A percentile compares a stretch with the other conserved stretches of the same genome.
Conservation (phyloP, 2,888 invertebrate species). For the Sicus ferrugineus region DNA sequence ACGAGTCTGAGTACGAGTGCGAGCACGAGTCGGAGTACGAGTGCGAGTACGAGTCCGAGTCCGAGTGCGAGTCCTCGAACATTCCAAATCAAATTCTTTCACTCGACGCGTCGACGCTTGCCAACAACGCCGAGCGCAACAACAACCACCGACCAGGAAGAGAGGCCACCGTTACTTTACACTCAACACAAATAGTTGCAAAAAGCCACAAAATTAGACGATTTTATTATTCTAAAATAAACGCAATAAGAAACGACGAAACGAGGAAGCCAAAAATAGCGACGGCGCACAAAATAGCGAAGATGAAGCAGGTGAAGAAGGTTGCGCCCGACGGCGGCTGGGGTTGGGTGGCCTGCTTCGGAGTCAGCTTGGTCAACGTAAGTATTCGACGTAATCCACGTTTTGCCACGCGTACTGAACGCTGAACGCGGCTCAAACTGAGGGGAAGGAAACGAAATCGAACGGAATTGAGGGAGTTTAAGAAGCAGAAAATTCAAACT, state of each 20-base stretch:
- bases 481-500: too few relatives aligned
- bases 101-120: neutral
- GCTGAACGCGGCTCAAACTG: neutral
- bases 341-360: conserved; percentile 88
- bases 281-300: conserved; percentile 39
- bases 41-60: too few relatives aligned
- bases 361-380: conserved; percentile 85
- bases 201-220: conserved; percentile 28
- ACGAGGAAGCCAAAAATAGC: neutral
- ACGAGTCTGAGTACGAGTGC: too few relatives aligned
- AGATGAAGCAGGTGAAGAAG: conserved; percentile 68
- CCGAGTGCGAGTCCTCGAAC: too few relatives aligned
- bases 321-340: conserved; percentile 88
- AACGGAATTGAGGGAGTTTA: too few relatives aligned
- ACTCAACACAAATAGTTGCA: neutral
- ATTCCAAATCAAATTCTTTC: too few relatives aligned
- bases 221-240: conserved; percentile 17
- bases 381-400: conserved; percentile 65
- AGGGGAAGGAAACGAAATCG: neutral
- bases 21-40: too few relatives aligned
- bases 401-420: too few relatives aligned
- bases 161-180: neutral
- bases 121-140: neutral
- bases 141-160: neutral
- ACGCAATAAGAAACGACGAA: neutral